phyloP scores from a whole-genome alignment of 2,797 vertebrate species.

The Pristis pectinata region DNA sequence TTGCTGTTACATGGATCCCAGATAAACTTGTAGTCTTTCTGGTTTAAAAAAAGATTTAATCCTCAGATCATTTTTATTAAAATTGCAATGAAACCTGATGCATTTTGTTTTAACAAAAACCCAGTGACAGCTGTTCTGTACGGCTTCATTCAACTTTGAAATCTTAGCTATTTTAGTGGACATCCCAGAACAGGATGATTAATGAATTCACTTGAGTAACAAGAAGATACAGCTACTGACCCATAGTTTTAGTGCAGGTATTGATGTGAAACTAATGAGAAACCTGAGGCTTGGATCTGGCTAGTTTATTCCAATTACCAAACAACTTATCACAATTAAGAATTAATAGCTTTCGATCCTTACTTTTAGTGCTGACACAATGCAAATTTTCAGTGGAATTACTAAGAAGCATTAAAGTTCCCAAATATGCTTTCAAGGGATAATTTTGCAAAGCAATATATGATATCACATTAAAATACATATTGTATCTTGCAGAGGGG shows the following conservation, averaged over 20 bases:
- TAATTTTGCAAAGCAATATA: not conserved
- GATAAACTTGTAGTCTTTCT: not conserved
- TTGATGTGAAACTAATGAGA: slow-evolving; percentile 78
- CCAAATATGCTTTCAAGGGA: slow-evolving; percentile 18
- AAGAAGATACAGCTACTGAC: slow-evolving; percentile 66
- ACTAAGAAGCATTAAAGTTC: not conserved
- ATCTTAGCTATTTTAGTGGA: slow-evolving; percentile 58
- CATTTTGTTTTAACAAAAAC: slow-evolving; percentile 38
- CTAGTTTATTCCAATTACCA: slow-evolving; percentile 74
- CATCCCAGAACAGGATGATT: slow-evolving; percentile 68
- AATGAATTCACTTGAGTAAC: slow-evolving; percentile 74
- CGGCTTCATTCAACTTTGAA: slow-evolving; percentile 46
- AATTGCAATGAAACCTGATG: slow-evolving; percentile 45
- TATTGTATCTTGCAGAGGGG: not conserved
- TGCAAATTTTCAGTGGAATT: slow-evolving; percentile 3
- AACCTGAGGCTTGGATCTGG: slow-evolving; percentile 73
- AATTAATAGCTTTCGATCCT: slow-evolving; percentile 42
- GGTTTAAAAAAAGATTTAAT: not conserved
- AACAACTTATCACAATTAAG: slow-evolving; percentile 63
- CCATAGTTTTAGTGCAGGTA: slow-evolving; percentile 66
- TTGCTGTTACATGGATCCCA: not conserved
- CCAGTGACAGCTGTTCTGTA: slow-evolving; percentile 60
- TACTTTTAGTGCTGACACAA: slow-evolving; percentile 36
- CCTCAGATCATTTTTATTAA: not conserved
- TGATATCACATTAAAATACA: not conserved